Conservation (phyloP, 2,888 invertebrate species). For the Netelia fuscicornis region DNA sequence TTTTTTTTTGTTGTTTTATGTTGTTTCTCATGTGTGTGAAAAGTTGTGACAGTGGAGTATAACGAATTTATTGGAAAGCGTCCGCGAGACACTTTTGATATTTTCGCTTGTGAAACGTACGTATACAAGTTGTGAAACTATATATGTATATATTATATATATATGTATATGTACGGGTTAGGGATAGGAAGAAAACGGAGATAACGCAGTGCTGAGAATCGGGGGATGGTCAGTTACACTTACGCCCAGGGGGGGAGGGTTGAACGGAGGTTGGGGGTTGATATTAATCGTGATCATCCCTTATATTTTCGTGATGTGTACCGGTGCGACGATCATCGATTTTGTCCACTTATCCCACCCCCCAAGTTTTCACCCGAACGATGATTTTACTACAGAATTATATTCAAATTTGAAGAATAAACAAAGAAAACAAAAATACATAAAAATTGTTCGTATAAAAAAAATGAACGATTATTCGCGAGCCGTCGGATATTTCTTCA, state of each 20-base stretch:
- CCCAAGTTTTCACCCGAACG: not conserved
- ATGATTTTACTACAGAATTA: not conserved
- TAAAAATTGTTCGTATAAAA: not conserved
- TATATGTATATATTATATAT: constrained; percentile 25
- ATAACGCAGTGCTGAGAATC: constrained; percentile 50
- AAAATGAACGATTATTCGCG: not conserved
- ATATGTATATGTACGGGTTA: constrained; percentile 28
- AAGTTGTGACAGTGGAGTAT: constrained; percentile 54
- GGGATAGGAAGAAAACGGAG: not conserved
- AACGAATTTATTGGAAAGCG: constrained; percentile 24
- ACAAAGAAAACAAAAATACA: not conserved
- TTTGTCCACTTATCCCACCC: not conserved
- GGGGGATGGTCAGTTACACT: constrained; percentile 72
- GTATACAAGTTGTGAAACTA: constrained; percentile 22
- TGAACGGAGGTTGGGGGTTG: constrained; percentile 1
- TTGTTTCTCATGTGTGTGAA: constrained; percentile 29
- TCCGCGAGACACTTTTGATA: constrained; percentile 35
- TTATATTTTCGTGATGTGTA: not conserved
- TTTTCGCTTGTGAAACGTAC: constrained; percentile 53
- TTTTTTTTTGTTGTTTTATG: not conserved
- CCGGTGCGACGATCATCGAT: constrained; percentile 33
- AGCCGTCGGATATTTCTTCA: constrained; percentile 59
- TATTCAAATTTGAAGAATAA: no score
- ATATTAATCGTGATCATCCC: no score
- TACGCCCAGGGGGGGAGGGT: constrained; percentile 34